Percentiles rank a stretch among this genome's conserved stretches.
Conservation (phyloP, 2,797 vertebrate species). For the Smutsia temminckii region DNA sequence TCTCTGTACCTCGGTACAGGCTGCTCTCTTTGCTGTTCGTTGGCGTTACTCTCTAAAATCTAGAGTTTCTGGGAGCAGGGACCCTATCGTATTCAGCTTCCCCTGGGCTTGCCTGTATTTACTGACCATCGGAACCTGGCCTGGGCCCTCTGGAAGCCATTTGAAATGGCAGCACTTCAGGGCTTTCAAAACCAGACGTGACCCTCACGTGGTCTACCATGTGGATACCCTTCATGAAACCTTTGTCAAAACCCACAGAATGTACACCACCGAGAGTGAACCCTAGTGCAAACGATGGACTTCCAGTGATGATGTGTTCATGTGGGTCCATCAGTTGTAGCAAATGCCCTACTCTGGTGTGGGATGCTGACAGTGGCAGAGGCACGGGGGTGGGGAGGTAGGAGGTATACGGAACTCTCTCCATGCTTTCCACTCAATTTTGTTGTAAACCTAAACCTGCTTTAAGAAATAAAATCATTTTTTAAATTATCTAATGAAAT, state of each 20-base stretch:
- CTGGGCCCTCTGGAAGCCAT: not conserved
- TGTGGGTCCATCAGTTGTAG: not conserved
- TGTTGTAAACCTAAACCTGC: not conserved
- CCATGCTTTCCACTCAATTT: not conserved
- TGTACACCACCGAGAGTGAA: not conserved
- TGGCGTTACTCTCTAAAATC: not conserved
- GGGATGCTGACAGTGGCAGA: accelerated
- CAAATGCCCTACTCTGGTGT: too few relatives aligned
- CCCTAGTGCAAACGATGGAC: not conserved
- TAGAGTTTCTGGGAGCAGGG: not conserved
- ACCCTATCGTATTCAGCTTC: not conserved
- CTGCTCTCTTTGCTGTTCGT: not conserved
- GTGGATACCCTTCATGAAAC: not conserved
- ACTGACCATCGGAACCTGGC: not conserved
- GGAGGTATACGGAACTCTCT: not conserved
- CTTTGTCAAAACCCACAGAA: not conserved
- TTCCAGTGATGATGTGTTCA: not conserved
- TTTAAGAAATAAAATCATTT: not conserved
- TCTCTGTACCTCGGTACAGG: not conserved
- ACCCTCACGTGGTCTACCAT: not conserved
- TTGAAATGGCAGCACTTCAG: not conserved
- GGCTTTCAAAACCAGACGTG: not conserved
- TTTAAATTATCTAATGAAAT: not conserved
- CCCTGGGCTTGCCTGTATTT: not conserved
- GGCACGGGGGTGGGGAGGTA: accelerated